phyloP scores from a whole-genome alignment of 2,797 vertebrate species.

The Phrynocephalus guinanensis region DNA sequence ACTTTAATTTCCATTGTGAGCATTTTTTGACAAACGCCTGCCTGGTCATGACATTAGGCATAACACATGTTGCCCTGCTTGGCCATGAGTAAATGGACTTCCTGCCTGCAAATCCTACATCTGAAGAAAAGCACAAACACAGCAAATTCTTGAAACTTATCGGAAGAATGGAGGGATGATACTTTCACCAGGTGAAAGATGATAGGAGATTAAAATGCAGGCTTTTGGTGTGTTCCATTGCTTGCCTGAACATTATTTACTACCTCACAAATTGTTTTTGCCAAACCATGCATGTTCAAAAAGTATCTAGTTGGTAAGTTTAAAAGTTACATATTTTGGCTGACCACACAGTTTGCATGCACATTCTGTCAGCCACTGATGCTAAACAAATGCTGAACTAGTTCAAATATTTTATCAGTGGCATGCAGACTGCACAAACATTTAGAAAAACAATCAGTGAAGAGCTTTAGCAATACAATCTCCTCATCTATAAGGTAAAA shows the following conservation, averaged over 20 bases:
- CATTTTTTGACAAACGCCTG: slow-evolving; percentile 32
- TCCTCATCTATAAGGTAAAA: not conserved
- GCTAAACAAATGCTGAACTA: slow-evolving; percentile 3
- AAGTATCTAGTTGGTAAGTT: not conserved
- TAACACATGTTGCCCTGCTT: slow-evolving; percentile 20
- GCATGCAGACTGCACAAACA: not conserved
- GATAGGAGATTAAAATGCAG: not conserved
- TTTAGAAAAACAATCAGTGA: not conserved
- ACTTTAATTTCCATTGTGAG: slow-evolving; percentile 1
- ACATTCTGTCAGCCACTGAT: not conserved
- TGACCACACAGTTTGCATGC: no score
- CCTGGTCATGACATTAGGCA: not conserved
- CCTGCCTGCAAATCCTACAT: not conserved
- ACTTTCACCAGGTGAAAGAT: not conserved
- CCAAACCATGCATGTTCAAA: not conserved
- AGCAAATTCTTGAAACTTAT: not conserved
- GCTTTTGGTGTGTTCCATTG: not conserved
- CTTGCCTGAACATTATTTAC: not conserved
- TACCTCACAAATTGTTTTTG: not conserved
- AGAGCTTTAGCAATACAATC: not conserved
- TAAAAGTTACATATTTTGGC: not conserved
- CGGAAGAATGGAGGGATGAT: not conserved
- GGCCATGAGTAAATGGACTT: slow-evolving; percentile 39
- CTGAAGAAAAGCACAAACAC: not conserved
- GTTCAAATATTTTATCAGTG: not conserved